phyloP scores from a whole-genome alignment of 2,113 vertebrate species.

The Jaculus jaculus region DNA sequence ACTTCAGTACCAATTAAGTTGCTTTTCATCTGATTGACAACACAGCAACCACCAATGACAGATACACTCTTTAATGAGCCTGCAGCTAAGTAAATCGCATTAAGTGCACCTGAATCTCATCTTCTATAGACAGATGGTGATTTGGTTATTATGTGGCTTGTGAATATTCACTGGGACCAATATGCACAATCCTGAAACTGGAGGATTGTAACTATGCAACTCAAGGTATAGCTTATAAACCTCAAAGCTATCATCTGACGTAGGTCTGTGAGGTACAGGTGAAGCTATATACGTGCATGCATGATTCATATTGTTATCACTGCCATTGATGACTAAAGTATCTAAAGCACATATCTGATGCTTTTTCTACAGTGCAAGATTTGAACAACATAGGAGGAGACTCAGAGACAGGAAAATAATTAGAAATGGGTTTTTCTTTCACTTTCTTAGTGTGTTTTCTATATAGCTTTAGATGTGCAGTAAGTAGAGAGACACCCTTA shows the following conservation, averaged over 20 bases:
- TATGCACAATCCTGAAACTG: background rate
- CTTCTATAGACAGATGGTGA: background rate
- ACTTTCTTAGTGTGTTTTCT: background rate
- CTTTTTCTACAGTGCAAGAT: background rate
- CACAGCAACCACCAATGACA: background rate
- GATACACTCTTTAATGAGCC: background rate
- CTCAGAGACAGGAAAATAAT: background rate
- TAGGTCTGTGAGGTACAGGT: background rate
- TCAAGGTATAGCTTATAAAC: background rate
- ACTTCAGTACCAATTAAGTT: background rate
- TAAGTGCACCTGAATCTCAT: background rate
- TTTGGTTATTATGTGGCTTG: background rate
- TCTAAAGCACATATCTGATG: background rate
- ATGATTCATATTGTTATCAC: background rate
- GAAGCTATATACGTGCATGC: background rate
- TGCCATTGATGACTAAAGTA: slow-evolving; percentile 2
- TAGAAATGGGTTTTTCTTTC: background rate
- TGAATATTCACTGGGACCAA: background rate
- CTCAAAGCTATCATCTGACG: background rate
- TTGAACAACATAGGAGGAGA: background rate
- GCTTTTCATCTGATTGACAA: slow-evolving; percentile 18
- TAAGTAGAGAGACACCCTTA: background rate
- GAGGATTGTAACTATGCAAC: background rate
- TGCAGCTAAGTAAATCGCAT: slow-evolving; percentile 13
- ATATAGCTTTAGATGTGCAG: background rate